A percentile compares a stretch with the other conserved stretches of the same genome.
These are phyloP conservation scores for Lepidotrigona ventralis DNA, from an alignment of 1,140 invertebrate species.

Conservation along the genomic window DNA sequence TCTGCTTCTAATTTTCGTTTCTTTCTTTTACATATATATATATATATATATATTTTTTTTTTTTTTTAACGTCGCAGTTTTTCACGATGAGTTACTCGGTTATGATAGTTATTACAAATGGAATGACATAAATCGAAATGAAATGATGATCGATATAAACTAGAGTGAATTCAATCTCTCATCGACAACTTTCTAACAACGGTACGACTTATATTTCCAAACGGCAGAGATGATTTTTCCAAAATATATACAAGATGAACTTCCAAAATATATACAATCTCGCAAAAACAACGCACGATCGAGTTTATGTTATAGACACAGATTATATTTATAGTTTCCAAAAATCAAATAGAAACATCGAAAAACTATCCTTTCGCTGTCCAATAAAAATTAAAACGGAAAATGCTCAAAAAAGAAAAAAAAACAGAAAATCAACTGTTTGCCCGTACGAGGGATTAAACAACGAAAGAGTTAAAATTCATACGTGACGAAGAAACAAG, in stretches of 20 bases:
- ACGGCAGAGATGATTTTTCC: not conserved
- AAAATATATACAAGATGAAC: not conserved
- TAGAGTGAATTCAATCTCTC: not conserved
- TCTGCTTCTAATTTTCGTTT: not conserved
- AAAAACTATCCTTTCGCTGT: not conserved
- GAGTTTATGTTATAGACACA: not conserved
- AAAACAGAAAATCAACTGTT: no score
- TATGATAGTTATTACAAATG: not conserved
- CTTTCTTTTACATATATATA: not conserved
- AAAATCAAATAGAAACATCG: not conserved
- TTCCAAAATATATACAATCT: not conserved
- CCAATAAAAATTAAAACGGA: no score
- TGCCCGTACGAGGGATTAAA: no score
- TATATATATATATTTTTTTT: no score
- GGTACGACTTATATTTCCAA: not conserved
- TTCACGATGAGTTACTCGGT: not conserved
- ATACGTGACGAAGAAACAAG: no score
- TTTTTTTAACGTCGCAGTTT: not conserved
- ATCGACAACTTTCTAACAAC: not conserved
- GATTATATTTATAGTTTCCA: not conserved
- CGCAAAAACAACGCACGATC: not conserved
- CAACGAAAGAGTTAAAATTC: no score
- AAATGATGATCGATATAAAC: not conserved
- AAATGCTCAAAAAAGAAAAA: no score
- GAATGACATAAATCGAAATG: not conserved